A percentile compares a stretch with the other conserved stretches of the same genome.
phyloP scores from a whole-genome alignment of 1,140 invertebrate genomes.

The Goniozus legneri region DNA sequence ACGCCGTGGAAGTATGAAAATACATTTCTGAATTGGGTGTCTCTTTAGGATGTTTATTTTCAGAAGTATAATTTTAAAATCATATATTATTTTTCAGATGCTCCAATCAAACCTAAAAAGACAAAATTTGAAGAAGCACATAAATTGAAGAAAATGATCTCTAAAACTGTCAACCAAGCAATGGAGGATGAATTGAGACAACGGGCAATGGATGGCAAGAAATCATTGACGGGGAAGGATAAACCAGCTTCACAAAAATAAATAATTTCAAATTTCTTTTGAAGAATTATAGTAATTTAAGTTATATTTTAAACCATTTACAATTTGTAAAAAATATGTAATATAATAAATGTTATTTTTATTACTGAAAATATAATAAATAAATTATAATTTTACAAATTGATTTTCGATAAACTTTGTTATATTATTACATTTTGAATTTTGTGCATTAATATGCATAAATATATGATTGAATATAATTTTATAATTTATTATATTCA shows the following conservation, averaged over 20 bases:
- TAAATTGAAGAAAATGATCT: conserved; percentile 62
- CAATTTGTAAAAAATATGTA: too few relatives aligned
- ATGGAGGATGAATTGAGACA: conserved; percentile 61
- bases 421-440: too few relatives aligned
- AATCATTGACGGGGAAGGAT: conserved; percentile 44
- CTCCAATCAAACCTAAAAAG: conserved; percentile 63
- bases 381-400: too few relatives aligned
- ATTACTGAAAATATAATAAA: too few relatives aligned
- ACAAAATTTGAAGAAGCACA: conserved; percentile 56
- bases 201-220: conserved; percentile 53
- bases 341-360: too few relatives aligned
- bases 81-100: conserved; percentile 49
- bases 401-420: too few relatives aligned
- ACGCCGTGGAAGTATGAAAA: conserved; percentile 53
- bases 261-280: conserved; percentile 3
- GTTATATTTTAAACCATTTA: too few relatives aligned
- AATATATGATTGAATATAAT: too few relatives aligned
- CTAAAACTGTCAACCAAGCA: conserved; percentile 61
- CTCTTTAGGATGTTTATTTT: conserved; percentile 4
- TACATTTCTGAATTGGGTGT: conserved; percentile 6
- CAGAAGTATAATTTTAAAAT: conserved; percentile 1
- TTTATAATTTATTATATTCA: too few relatives aligned
- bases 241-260: conserved; percentile 10
- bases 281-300: neutral
- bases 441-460: too few relatives aligned